Evolutionary conservation across 1,140 invertebrate species (phyloP).

Genomic region (Neocloeon triangulifer): DNA sequence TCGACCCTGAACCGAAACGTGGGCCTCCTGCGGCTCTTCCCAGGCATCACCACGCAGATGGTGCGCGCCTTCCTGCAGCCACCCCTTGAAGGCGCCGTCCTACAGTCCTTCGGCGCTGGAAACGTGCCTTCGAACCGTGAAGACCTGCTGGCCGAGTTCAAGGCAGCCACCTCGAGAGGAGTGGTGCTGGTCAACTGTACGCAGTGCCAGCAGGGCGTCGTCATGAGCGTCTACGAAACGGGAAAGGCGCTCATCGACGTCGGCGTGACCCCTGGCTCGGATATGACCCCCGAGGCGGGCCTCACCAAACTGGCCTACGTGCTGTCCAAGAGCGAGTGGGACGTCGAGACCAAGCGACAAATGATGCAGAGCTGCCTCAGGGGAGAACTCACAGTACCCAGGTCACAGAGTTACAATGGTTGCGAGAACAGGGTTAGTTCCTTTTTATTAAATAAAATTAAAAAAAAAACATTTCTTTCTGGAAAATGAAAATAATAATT

Average conservation of each 20-base stretch:
- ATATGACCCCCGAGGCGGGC: slow-evolving; percentile 92
- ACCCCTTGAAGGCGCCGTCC: slow-evolving; percentile 67
- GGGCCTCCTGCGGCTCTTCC: slow-evolving; percentile 66
- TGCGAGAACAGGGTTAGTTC: slow-evolving; percentile 4
- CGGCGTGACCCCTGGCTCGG: slow-evolving; percentile 71
- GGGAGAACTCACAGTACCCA: slow-evolving; percentile 32
- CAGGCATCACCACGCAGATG: slow-evolving; percentile 64
- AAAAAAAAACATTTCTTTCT: too few species aligned
- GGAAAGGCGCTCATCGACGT: slow-evolving; percentile 27
- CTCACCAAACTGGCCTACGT: slow-evolving; percentile 81
- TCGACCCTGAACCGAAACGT: slow-evolving; percentile 63
- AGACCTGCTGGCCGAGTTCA: slow-evolving; percentile 59
- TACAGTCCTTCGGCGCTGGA: slow-evolving; percentile 83
- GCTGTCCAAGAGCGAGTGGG: slow-evolving; percentile 59
- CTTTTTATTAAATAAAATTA: too few species aligned
- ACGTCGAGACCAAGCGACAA: slow-evolving; percentile 44
- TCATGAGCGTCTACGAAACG: slow-evolving; percentile 56
- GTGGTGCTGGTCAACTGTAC: slow-evolving; percentile 85
- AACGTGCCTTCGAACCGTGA: slow-evolving; percentile 67
- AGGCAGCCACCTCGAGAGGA: slow-evolving; percentile 47
- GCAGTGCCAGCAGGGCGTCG: slow-evolving; percentile 61
- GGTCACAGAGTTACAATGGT: slow-evolving; percentile 5
- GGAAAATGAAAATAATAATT: too few species aligned
- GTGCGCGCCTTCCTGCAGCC: slow-evolving; percentile 54
- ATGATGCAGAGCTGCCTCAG: slow-evolving; percentile 59